Percentiles rank a stretch among this genome's conserved stretches.
Conservation (phyloP, 2,888 invertebrate genomes). For the Leptarthrus brevirostris region DNA sequence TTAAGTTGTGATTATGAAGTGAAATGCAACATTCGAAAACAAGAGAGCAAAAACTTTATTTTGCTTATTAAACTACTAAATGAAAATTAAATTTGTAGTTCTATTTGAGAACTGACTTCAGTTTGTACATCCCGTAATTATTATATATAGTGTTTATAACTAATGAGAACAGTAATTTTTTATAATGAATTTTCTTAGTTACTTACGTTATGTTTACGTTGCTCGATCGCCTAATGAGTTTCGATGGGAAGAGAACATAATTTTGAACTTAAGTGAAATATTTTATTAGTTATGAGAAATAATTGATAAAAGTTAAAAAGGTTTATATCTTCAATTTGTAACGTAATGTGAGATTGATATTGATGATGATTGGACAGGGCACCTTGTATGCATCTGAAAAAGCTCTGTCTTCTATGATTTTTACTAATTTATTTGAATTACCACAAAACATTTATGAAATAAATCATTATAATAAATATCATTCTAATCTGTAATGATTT, state of each 20-base stretch:
- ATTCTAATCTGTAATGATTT: conserved; percentile 57
- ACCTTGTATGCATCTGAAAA: conserved; percentile 41
- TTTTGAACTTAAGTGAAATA: conserved; percentile 48
- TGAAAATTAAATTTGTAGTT: conserved; percentile 44
- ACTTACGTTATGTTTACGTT: conserved; percentile 27
- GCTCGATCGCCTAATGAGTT: conserved; percentile 30
- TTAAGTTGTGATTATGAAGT: conserved; percentile 8
- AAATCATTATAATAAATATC: conserved; percentile 57
- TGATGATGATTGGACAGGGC: conserved; percentile 43
- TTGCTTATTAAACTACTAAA: conserved; percentile 43
- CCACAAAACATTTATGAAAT: conserved; percentile 50
- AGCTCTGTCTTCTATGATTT: conserved; percentile 44
- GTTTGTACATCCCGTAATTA: conserved; percentile 47
- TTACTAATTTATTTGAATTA: conserved; percentile 47
- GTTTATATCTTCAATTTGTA: conserved; percentile 17
- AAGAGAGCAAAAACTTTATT: conserved; percentile 31
- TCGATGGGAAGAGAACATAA: conserved; percentile 47
- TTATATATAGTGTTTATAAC: conserved; percentile 26
- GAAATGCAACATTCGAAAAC: neutral
- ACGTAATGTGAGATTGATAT: conserved; percentile 36
- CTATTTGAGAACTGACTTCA: conserved; percentile 44
- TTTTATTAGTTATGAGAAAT: conserved; percentile 44
- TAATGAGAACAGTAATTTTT: neutral
- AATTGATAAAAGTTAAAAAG: conserved; percentile 18
- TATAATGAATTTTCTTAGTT: neutral